Base-by-base conservation (phyloP, 2,888 invertebrate species). In the Drosophila cognata region DNA sequence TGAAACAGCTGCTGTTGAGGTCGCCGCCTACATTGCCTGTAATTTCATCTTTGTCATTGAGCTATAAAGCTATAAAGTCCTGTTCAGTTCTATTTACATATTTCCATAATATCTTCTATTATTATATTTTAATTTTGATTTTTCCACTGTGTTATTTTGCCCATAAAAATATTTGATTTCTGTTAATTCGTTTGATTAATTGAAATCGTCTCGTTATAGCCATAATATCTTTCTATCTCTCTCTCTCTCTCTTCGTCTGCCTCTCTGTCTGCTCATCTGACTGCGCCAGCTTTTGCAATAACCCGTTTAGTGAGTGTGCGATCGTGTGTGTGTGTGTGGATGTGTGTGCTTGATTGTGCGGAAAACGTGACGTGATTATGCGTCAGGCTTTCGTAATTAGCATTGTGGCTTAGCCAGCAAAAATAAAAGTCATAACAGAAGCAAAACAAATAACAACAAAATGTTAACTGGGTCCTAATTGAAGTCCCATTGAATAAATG, bases 401-500 rank as follows among this genome's bases (percentile, higher is more conserved):
- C 85, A 74, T 76, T 71, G 74, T 48, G 51, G 76, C 66, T 71
- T 74, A 73, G 73, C 55, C 67, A 74, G 74, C 74, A 81, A 71
- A 81, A 82, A 81, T 82, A 71, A 74, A 77, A 71, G 82, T 77
- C 77, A 75, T 76, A 79, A 74, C 77, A 75, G 76, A 79, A 75
- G 76, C 86, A 74, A 74, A 86, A 52, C 56, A 71, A 55, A 67
- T 69, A 77, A 50, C 61, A 57, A 43, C 65, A 61, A 52, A 56
- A 65, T 74, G 81, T 74, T 73, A 68, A 71, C 78, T 66, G 71
- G 72, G 59, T 74, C 88, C 72, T 85, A 85, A 85, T 85, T 85
- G 89, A 88, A 85, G 85, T 88, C 88, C 84, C 85, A 76, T 84
- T 71, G 82, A 65, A 62, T 66, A 76, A 67, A 64, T 74, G 58